Evolutionary conservation across 2,113 vertebrate genomes (phyloP), one percentile per base, ranked within the genome.

Genomic region (Ochotona curzoniae): DNA sequence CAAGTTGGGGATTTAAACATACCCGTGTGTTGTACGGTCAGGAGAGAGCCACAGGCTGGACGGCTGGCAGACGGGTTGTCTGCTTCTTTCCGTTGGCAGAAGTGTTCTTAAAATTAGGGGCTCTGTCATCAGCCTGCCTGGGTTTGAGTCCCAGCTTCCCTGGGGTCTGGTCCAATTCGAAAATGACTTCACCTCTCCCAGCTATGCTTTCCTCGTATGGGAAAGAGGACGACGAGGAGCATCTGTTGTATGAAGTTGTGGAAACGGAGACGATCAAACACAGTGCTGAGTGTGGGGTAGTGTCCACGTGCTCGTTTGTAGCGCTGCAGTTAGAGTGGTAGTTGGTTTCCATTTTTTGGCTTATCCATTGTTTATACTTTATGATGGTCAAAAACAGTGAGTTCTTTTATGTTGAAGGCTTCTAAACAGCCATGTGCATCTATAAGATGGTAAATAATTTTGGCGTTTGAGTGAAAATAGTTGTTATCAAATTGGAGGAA

Each of bases 21-120:
- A 0, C 25, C 1, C 21, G 4, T 51, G 12, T 1, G 4, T 25
- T 8, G 25, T 15, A 0, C 13, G 35, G 6, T 5, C 6, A 25
- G 74, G 66, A 66, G 30, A 1, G 17, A 54, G 51, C 7, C 1
- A 0, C 25, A 30, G 18, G 32, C 18, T 38, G 28, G 83, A 66
- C 76, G 51, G 0, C 71, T 5, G 12, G 47, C 5, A 3, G 1
- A 9, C 7, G 8, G 54, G 8, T 30, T 26, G 1, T 15, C 2
- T 13, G 8, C 70, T 92, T 74, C 5, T 63, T 74, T 94, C 61
- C 63, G 54, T 74, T 74, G 54, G 5, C 51, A 18, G 74, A 17
- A 2, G 7, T 64, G 0, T 60, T 11, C 63, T 66, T 80, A 49
- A 47, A 66, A 67, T 11, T 44, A 38, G 0, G 3, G 32, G 6